phyloP scores from a whole-genome alignment of 2,113 vertebrate genomes.

The Sapayoa aenigma region DNA sequence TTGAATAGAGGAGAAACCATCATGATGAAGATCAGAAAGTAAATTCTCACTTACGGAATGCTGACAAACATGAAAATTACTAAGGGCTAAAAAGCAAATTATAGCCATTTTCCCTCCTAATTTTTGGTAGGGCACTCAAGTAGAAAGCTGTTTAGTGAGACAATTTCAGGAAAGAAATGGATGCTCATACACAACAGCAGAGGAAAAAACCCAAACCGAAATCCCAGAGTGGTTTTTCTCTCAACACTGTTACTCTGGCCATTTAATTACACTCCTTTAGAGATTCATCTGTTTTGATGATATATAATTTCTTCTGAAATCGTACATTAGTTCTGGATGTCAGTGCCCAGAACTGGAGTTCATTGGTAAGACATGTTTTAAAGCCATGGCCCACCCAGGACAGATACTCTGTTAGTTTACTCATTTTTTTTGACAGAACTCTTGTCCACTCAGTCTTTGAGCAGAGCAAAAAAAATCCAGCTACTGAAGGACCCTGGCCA shows the following conservation, averaged over 20 bases:
- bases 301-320: background rate
- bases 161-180: background rate
- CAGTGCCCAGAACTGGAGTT: background rate
- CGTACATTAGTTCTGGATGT: background rate
- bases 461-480: background rate
- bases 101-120: background rate
- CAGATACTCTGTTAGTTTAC: background rate
- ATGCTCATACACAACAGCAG: background rate
- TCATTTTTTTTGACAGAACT: rapidly evolving
- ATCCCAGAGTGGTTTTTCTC: background rate
- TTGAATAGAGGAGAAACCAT: background rate
- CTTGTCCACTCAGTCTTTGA: background rate
- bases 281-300: background rate
- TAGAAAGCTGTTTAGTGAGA: background rate
- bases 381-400: background rate
- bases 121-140: background rate
- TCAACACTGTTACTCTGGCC: background rate
- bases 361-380: background rate
- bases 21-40: background rate
- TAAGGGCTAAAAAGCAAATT: background rate
- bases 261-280: background rate
- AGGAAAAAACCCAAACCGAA: background rate
- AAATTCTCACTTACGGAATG: background rate
- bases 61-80: background rate
- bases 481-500: background rate